Conservation (phyloP, 2,113 vertebrate species). For the Oxyruncus cristatus region DNA sequence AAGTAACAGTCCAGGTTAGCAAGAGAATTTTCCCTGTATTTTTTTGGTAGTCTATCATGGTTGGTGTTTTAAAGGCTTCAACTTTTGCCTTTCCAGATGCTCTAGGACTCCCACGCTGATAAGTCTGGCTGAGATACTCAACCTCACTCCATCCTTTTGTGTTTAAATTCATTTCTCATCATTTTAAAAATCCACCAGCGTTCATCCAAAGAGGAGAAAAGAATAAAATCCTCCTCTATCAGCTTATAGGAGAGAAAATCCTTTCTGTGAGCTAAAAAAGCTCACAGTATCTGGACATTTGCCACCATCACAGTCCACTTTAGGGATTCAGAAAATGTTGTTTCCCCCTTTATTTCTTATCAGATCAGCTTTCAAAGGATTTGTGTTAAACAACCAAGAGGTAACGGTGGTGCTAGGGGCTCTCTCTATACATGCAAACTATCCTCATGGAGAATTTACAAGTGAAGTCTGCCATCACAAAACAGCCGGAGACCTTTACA, state of each 20-base stretch:
- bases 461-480: neutral
- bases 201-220: neutral
- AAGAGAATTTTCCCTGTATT: neutral
- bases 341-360: neutral
- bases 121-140: neutral
- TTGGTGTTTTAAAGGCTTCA: neutral
- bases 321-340: neutral
- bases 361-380: neutral
- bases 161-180: neutral
- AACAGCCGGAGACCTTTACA: neutral
- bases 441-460: neutral
- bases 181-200: neutral
- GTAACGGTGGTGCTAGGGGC: neutral
- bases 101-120: neutral
- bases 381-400: neutral
- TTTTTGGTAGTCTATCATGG: neutral
- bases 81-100: neutral
- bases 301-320: neutral
- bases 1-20: neutral
- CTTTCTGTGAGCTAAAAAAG: neutral
- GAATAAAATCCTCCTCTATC: neutral
- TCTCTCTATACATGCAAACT: neutral
- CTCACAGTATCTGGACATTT: neutral
- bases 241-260: neutral
- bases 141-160: neutral